Conservation (phyloP, 2,797 vertebrate genomes). For the Acomys russatus region DNA sequence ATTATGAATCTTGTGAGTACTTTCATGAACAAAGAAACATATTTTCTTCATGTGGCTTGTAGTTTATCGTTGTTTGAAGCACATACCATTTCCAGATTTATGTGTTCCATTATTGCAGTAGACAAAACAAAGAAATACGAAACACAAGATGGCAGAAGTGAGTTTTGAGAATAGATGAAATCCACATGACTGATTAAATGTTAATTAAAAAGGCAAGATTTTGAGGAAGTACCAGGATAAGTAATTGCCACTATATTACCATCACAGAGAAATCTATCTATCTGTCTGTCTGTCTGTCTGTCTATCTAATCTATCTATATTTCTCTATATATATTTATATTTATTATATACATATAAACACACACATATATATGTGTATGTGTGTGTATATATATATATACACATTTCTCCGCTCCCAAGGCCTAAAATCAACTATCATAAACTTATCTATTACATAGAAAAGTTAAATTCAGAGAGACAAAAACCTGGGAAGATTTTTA, state of each 20-base stretch:
- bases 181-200: not conserved
- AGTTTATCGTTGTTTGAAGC: slow-evolving; percentile 11
- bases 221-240: not conserved
- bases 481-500: not conserved
- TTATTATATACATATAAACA: too few relatives aligned
- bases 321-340: too few relatives aligned
- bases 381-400: too few relatives aligned
- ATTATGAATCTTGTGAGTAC: not conserved
- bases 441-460: not conserved
- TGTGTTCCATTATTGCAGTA: not conserved
- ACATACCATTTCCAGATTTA: not conserved
- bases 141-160: not conserved
- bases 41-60: not conserved
- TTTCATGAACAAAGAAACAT: not conserved
- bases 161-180: not conserved
- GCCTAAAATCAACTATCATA: not conserved
- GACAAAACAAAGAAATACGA: not conserved
- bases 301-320: too few relatives aligned
- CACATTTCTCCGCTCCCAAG: not conserved
- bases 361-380: too few relatives aligned
- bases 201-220: slow-evolving; percentile 41
- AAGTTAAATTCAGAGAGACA: not conserved
- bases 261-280: too few relatives aligned
- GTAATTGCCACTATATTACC: not conserved
- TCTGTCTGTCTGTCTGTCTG: too few relatives aligned